Percentiles rank a stretch among this genome's conserved stretches.
Evolutionary conservation across 2,797 vertebrate species (phyloP).

Genomic region (Hirundo rustica): DNA sequence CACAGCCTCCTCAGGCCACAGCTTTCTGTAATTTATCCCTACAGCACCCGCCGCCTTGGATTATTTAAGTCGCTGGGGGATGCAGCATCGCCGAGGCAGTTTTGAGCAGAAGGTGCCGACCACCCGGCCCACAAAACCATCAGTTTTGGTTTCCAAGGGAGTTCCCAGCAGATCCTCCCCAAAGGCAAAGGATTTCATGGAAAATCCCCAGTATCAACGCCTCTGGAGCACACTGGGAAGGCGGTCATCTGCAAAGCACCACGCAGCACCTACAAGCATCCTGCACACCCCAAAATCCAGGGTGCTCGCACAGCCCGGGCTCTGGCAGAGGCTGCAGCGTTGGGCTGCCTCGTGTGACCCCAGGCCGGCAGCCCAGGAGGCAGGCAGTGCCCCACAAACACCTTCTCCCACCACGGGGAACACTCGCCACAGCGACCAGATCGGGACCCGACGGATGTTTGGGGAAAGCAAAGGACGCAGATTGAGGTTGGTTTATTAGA

Average conservation of each 20-base stretch:
- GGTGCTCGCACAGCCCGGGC: accelerated
- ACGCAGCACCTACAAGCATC: accelerated
- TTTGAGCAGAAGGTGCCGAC: background rate
- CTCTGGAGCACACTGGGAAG: background rate
- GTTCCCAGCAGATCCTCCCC: background rate
- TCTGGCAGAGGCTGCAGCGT: background rate
- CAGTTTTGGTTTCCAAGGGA: background rate
- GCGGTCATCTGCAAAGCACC: background rate
- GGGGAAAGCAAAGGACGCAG: slow-evolving; percentile 12
- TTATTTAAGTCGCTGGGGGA: background rate
- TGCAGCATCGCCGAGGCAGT: accelerated
- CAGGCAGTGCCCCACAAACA: background rate
- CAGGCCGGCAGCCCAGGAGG: background rate
- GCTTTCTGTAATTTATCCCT: slow-evolving; percentile 11
- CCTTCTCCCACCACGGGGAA: background rate
- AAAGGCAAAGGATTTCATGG: accelerated
- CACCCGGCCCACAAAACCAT: background rate
- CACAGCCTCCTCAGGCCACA: background rate
- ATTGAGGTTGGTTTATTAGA: slow-evolving; percentile 49
- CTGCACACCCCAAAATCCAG: background rate
- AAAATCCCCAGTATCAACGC: accelerated
- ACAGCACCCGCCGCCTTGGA: background rate
- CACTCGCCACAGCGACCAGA: accelerated
- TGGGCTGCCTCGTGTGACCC: accelerated
- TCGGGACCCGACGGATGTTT: accelerated